Conservation (phyloP, 2,797 vertebrate species). For the Gallinago stenura region DNA sequence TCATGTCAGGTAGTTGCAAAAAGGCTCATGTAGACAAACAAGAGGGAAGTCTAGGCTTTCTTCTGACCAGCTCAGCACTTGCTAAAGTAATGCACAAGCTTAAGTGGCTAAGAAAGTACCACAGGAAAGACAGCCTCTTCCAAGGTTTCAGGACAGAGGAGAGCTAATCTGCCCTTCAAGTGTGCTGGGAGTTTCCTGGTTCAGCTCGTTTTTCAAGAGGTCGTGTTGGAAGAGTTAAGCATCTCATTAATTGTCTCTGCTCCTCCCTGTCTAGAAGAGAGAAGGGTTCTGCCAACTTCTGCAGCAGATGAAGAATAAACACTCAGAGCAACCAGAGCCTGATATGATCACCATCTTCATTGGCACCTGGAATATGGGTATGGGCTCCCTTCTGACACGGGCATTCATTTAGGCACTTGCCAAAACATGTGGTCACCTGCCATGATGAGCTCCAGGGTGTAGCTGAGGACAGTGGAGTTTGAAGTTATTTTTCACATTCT, state of each 20-base stretch:
- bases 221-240: background rate
- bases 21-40: background rate
- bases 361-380: constrained; percentile 99
- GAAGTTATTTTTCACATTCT: background rate
- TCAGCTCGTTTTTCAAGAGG: constrained; percentile 9
- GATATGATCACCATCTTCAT: constrained; percentile 98
- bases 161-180: background rate
- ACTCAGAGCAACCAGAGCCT: constrained; percentile 93
- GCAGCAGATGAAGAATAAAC: constrained; percentile 99
- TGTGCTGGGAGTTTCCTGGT: background rate
- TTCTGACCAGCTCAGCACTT: background rate
- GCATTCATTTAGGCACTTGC: background rate
- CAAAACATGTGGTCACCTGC: background rate
- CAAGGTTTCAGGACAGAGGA: background rate
- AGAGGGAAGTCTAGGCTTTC: background rate
- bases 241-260: constrained; percentile 36
- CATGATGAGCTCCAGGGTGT: rapidly evolving
- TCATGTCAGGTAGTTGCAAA: background rate
- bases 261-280: constrained; percentile 86
- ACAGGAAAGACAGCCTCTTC: background rate
- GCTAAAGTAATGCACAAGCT: background rate
- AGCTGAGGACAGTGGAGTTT: background rate
- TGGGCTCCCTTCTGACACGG: background rate
- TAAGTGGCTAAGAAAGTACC: background rate
- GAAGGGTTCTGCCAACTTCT: constrained; percentile 98